Conservation (phyloP, 2,888 invertebrate genomes). For the Aspidapion aeneum region DNA sequence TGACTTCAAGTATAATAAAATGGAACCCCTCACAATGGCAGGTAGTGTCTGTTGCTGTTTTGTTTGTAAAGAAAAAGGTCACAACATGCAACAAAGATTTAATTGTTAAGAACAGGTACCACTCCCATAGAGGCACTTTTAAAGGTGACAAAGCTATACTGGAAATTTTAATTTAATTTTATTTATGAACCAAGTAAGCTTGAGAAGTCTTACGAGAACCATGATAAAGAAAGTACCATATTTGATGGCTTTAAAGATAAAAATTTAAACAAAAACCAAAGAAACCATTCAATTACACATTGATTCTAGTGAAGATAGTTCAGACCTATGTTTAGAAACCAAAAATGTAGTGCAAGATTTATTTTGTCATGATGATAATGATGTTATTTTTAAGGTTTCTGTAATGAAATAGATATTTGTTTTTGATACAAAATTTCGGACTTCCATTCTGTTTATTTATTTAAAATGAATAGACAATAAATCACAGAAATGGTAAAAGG, state of each 20-base stretch:
- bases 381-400: neutral
- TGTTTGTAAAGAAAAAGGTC: constrained; percentile 28
- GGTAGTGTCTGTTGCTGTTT: constrained; percentile 35
- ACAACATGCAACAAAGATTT: constrained; percentile 21
- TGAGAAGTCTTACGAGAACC: neutral
- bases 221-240: neutral
- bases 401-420: neutral
- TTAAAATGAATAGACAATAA: too few species aligned
- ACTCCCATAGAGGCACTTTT: constrained; percentile 21
- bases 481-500: too few species aligned
- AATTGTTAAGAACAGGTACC: constrained; percentile 21
- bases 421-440: too few species aligned
- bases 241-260: neutral
- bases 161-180: neutral
- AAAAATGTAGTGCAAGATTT: too few species aligned
- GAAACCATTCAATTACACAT: too few species aligned
- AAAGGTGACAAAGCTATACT: neutral
- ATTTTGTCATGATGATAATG: neutral
- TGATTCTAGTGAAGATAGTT: too few species aligned
- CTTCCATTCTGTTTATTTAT: too few species aligned
- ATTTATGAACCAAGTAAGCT: neutral
- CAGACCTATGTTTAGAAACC: too few species aligned
- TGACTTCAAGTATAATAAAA: constrained; percentile 29
- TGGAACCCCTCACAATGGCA: constrained; percentile 26
- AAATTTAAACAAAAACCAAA: too few species aligned